Conservation (phyloP, 2,888 invertebrate species). For the Theretra japonica region DNA sequence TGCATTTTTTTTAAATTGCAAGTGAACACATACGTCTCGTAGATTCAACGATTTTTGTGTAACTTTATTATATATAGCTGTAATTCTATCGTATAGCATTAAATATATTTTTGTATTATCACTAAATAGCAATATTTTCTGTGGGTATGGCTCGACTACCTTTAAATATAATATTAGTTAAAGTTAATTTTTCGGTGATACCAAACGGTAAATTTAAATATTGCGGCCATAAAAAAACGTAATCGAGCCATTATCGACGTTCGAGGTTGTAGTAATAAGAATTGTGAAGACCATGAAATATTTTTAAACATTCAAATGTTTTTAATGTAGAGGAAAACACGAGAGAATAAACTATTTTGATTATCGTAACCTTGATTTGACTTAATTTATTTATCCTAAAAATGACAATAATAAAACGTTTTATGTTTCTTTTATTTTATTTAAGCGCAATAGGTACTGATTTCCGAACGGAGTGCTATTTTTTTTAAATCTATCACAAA, state of each 20-base stretch:
- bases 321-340: conserved; percentile 49
- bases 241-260: conserved; percentile 37
- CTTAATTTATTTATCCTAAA: neutral
- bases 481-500: neutral
- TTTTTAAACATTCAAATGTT: conserved; percentile 52
- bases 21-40: conserved; percentile 37
- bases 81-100: conserved; percentile 58
- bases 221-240: conserved; percentile 34
- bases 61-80: neutral
- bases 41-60: conserved; percentile 15
- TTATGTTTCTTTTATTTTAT: neutral
- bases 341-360: conserved; percentile 72
- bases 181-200: conserved; percentile 17
- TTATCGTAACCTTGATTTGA: conserved; percentile 37
- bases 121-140: conserved; percentile 49
- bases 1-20: conserved; percentile 50
- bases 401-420: neutral
- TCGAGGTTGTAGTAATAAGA: conserved; percentile 44
- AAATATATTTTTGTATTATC: conserved; percentile 72
- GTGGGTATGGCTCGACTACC: conserved; percentile 28
- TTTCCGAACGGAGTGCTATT: neutral
- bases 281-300: conserved; percentile 52
- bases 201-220: conserved; percentile 34
- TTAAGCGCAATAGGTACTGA: neutral
- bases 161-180: conserved; percentile 27